These are phyloP conservation scores for Dinomys branickii DNA, from an alignment of 2,113 vertebrate species.

Conservation along the genomic window DNA sequence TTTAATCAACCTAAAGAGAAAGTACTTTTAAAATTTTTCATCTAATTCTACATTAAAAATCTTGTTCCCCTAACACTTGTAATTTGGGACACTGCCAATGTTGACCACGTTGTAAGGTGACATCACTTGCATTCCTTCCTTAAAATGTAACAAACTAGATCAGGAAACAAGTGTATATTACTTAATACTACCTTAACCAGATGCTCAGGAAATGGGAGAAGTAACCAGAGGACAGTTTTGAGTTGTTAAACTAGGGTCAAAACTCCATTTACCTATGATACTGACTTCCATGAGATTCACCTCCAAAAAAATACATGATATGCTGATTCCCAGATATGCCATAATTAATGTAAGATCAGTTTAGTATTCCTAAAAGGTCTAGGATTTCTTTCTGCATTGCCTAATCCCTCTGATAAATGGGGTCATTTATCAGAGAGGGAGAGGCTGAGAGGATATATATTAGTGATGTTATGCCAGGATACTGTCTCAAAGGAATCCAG, in stretches of 20 bases:
- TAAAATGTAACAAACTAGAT: conserved; percentile 36
- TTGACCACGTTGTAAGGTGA: background rate
- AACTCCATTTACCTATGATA: background rate
- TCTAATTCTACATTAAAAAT: background rate
- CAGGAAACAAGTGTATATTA: background rate
- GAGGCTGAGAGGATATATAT: background rate
- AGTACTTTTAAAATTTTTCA: conserved; percentile 25
- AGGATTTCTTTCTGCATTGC: background rate
- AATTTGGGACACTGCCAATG: background rate
- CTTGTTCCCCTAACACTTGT: background rate
- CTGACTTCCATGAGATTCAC: background rate
- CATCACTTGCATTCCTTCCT: background rate
- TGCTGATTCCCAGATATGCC: background rate
- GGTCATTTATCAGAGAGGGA: background rate
- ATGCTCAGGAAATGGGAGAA: background rate
- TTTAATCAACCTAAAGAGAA: conserved; percentile 19
- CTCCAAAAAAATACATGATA: background rate
- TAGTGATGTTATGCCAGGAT: background rate
- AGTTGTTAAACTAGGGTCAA: background rate
- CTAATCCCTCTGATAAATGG: background rate
- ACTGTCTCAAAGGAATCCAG: background rate
- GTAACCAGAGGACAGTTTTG: background rate
- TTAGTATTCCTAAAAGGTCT: background rate
- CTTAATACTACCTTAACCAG: background rate
- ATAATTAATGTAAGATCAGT: background rate